Evolutionary conservation across 2,888 invertebrate genomes (phyloP), one percentile per base, ranked within the genome.

Genomic region (Tolmerus cingulatus): DNA sequence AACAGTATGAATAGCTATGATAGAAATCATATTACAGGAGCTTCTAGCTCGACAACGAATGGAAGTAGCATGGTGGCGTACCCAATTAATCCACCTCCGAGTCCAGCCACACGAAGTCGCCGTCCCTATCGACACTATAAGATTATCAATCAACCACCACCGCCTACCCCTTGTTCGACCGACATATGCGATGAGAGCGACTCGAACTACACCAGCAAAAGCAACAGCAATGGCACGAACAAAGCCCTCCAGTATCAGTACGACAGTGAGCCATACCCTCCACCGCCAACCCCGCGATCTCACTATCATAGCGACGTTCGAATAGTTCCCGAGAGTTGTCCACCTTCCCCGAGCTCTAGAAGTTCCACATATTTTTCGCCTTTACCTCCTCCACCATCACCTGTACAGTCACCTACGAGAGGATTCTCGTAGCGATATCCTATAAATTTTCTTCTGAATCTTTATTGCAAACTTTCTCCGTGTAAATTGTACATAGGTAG

Each of bases 131-230:
- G 96, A 37, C 96, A 97, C 92, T 96, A 96, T 92, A 93, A 95
- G 89, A 94, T 95, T 89, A 96, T 96, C 88, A 96, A 95, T 93
- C 96, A 96, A 92, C 97, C 97, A 0, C 98, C 98, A 8, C 98
- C 98, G 37, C 98, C 98, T 14, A 98, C 98, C 30, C 98, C 98
- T 0, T 98, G 98, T 91, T 97, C 97, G 89, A 98, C 98, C 51
- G 98, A 98, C 90, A 97, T 98, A 89, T 98, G 97, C 90, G 97
- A 97, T 92, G 97, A 97, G 92, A 97, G 97, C 34, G 97, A 97
- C 90, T 95, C 95, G 87, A 95, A 95, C 91, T 95, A 95, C 90
- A 94, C 95, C 14, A 93, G 94, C 66, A 93, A 94, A 88, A 93
- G 93, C 89, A 93, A 92, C 88, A 92, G 92, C 88, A 91, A 91